A percentile compares a stretch with the other conserved stretches of the same genome.
Evolutionary conservation across 2,113 vertebrate species (phyloP).

Genomic region (Perca schrenkii): DNA sequence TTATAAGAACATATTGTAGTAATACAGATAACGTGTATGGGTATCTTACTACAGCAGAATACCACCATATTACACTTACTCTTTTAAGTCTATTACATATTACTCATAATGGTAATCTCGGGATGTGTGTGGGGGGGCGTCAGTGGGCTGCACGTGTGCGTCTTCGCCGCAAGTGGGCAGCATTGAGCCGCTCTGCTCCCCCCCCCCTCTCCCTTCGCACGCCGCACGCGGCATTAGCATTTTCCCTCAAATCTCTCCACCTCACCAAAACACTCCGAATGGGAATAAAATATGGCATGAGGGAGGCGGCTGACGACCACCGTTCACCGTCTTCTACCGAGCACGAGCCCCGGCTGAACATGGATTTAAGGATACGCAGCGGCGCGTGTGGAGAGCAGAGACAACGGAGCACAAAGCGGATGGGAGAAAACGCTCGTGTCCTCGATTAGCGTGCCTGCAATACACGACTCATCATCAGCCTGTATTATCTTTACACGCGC

Average conservation of each 20-base stretch:
- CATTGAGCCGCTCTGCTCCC: slow-evolving; percentile 65
- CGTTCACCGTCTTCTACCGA: slow-evolving; percentile 68
- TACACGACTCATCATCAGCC: slow-evolving; percentile 53
- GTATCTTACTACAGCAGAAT: neutral
- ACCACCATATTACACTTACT: neutral
- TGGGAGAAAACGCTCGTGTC: slow-evolving; percentile 61
- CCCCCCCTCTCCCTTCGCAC: slow-evolving; percentile 10
- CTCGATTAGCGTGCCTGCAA: slow-evolving; percentile 67
- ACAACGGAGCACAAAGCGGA: slow-evolving; percentile 79
- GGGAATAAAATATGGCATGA: slow-evolving; percentile 85
- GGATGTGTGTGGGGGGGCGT: slow-evolving; percentile 2
- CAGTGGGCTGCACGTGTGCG: slow-evolving; percentile 28
- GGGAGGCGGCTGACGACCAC: slow-evolving; percentile 80
- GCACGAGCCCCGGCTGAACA: slow-evolving; percentile 80
- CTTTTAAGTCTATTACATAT: too few relatives aligned
- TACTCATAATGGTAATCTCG: neutral
- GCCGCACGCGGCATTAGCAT: slow-evolving; percentile 59
- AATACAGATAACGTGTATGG: neutral
- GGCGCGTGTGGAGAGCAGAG: slow-evolving; percentile 61
- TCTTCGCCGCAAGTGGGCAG: slow-evolving; percentile 72
- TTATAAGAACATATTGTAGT: neutral
- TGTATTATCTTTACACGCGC: slow-evolving; percentile 14
- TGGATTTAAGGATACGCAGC: slow-evolving; percentile 79
- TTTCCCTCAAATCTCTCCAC: slow-evolving; percentile 63
- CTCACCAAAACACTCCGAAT: slow-evolving; percentile 75